Conservation (phyloP, 2,888 invertebrate species). For the Nemotelus nigrinus region DNA sequence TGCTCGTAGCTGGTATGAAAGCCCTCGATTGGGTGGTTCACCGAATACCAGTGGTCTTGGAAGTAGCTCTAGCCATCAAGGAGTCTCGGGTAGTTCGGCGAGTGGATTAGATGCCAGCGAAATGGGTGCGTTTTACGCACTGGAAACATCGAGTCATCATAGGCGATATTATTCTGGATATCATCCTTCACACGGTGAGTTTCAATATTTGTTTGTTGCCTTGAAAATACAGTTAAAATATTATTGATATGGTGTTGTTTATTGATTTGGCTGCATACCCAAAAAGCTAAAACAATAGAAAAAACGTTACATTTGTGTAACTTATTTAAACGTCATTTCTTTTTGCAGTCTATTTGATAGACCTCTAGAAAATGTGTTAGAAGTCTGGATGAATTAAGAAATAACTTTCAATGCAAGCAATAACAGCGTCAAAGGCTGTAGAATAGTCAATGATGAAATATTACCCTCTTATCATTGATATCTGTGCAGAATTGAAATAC, state of each 20-base stretch:
- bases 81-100: slow-evolving; percentile 51
- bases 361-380: too few relatives aligned
- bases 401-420: too few relatives aligned
- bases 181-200: slow-evolving; percentile 62
- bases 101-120: slow-evolving; percentile 63
- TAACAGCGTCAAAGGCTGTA: too few relatives aligned
- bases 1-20: slow-evolving; percentile 66
- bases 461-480: too few relatives aligned
- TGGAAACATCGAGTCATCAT: slow-evolving; percentile 65
- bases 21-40: slow-evolving; percentile 64
- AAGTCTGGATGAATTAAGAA: too few relatives aligned
- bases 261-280: too few relatives aligned
- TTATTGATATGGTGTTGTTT: not conserved
- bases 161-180: slow-evolving; percentile 65
- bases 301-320: too few relatives aligned
- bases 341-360: too few relatives aligned
- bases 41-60: slow-evolving; percentile 63
- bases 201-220: not conserved
- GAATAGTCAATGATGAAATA: too few relatives aligned
- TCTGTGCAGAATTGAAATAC: too few relatives aligned
- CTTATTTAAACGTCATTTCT: too few relatives aligned
- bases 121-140: slow-evolving; percentile 65
- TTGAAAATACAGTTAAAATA: not conserved
- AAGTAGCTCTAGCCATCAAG: slow-evolving; percentile 57
- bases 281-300: too few relatives aligned